phyloP scores from a whole-genome alignment of 2,797 vertebrate genomes.

The Sebastiscus tertius region DNA sequence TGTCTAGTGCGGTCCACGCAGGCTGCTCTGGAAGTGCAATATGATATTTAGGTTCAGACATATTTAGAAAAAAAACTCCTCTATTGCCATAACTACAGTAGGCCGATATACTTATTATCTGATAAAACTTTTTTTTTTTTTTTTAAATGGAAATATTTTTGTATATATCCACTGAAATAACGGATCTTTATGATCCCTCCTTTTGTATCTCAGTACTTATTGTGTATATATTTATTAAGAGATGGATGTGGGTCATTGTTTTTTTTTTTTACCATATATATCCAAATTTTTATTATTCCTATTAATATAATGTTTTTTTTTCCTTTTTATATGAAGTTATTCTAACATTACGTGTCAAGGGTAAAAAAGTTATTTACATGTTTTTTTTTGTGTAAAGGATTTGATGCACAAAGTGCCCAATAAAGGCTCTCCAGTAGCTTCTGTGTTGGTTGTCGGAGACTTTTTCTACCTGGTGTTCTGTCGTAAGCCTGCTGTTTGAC shows the following conservation, averaged over 20 bases:
- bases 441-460: background rate
- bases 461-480: background rate
- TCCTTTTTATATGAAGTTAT: slow-evolving; percentile 79
- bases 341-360: slow-evolving; percentile 69
- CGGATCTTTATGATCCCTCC: slow-evolving; percentile 38
- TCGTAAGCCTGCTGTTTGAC: background rate
- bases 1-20: slow-evolving; percentile 24
- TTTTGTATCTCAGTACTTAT: slow-evolving; percentile 83
- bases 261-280: slow-evolving; percentile 69
- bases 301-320: slow-evolving; percentile 73
- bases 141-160: slow-evolving; percentile 39
- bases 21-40: slow-evolving; percentile 72
- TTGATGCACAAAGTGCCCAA: slow-evolving; percentile 72
- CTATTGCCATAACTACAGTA: slow-evolving; percentile 38
- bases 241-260: slow-evolving; percentile 79
- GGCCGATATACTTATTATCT: slow-evolving; percentile 14
- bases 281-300: slow-evolving; percentile 69
- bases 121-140: slow-evolving; percentile 5
- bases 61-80: slow-evolving; percentile 43
- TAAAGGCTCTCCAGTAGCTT: slow-evolving; percentile 70
- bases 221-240: slow-evolving; percentile 87
- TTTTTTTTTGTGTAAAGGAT: slow-evolving; percentile 68
- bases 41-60: slow-evolving; percentile 57
- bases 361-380: slow-evolving; percentile 45
- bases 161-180: slow-evolving; percentile 60